A percentile compares a stretch with the other conserved stretches of the same genome.
Conservation (phyloP, 2,797 vertebrate genomes). For the Schizopygopsis pylzovi region DNA sequence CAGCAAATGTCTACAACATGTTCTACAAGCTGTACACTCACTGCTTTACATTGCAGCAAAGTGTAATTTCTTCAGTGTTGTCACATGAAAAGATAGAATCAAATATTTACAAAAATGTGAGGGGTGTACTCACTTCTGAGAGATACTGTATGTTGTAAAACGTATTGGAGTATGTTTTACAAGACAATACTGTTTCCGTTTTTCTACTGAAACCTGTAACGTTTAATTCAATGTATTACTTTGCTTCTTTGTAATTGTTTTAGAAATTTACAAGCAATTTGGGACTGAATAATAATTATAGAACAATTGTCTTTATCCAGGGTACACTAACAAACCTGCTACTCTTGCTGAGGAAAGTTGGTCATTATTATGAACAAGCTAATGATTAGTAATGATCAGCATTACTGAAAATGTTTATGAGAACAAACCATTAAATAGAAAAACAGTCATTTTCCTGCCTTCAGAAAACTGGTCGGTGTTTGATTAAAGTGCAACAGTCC, state of each 20-base stretch:
- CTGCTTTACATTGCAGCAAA: no score
- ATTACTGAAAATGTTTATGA: not conserved
- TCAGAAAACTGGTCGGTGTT: conserved; percentile 27
- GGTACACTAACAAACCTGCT: not conserved
- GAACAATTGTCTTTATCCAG: not conserved
- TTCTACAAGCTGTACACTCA: no score
- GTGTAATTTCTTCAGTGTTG: no score
- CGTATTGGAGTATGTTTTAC: not conserved
- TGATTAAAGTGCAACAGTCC: conserved; percentile 32
- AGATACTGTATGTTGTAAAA: not conserved
- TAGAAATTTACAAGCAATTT: not conserved
- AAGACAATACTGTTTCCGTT: not conserved
- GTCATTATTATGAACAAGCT: not conserved
- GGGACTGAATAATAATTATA: not conserved
- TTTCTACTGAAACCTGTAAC: not conserved
- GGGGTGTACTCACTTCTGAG: no score
- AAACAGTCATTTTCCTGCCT: not conserved
- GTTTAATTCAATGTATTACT: not conserved
- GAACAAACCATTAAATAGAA: not conserved
- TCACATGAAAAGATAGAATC: no score
- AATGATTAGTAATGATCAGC: not conserved
- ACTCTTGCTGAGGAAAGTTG: not conserved
- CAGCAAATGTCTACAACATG: no score
- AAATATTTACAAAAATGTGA: no score
- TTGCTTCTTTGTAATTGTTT: not conserved